A percentile compares a stretch with the other conserved stretches of the same genome.
Conservation (phyloP, 2,113 vertebrate genomes). For the Megaptera novaeangliae region DNA sequence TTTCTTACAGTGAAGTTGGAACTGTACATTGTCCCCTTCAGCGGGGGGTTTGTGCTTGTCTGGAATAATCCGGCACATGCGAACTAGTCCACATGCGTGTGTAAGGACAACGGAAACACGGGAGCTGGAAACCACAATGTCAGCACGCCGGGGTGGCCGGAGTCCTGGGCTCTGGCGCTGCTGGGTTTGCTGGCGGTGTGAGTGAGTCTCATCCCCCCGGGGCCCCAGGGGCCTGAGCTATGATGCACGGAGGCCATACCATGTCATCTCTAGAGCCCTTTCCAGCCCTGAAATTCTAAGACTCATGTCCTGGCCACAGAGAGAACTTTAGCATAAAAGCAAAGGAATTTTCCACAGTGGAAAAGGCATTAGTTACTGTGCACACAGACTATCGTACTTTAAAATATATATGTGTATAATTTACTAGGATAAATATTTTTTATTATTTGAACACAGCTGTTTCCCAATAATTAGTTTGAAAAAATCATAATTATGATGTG, state of each 20-base stretch:
- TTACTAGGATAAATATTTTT: background rate
- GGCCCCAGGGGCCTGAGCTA: background rate
- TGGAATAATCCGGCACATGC: background rate
- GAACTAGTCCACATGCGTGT: background rate
- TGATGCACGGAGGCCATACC: background rate
- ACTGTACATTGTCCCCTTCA: background rate
- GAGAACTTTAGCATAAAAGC: background rate
- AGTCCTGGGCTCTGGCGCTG: background rate
- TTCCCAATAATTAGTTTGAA: background rate
- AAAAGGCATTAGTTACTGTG: background rate
- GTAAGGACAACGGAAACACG: background rate
- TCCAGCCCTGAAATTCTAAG: background rate
- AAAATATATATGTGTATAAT: background rate
- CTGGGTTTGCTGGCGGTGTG: too few relatives aligned
- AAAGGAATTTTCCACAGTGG: background rate
- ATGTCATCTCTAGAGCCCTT: background rate
- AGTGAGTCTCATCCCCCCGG: accelerated
- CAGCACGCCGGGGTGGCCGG: background rate
- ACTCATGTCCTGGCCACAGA: background rate
- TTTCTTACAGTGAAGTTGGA: background rate
- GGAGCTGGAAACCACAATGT: background rate
- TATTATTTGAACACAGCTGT: background rate
- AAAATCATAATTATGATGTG: background rate
- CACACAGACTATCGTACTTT: background rate
- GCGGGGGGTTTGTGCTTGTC: background rate